phyloP scores from a whole-genome alignment of 1,140 invertebrate genomes.

The Meloidogyne exigua region DNA sequence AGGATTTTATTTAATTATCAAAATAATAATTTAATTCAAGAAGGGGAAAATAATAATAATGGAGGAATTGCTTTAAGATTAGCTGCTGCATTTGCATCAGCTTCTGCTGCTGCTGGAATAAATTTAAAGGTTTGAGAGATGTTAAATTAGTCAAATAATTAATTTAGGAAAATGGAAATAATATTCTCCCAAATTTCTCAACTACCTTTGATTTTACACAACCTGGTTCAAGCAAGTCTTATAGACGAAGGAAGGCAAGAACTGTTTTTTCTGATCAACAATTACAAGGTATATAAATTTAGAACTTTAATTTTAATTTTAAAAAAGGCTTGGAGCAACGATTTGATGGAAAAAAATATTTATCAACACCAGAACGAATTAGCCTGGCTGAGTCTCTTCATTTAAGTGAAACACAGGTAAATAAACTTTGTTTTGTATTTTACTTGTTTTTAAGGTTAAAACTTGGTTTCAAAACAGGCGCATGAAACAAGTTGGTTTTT shows the following conservation, averaged over 20 bases:
- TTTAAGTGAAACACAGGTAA: slow-evolving; percentile 90
- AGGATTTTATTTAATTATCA: slow-evolving; percentile 2
- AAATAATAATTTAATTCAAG: slow-evolving; percentile 6
- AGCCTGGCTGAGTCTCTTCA: slow-evolving; percentile 86
- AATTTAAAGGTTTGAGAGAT: too few species aligned
- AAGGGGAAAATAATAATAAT: background rate
- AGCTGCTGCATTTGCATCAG: slow-evolving; percentile 17
- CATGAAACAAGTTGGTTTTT: slow-evolving; percentile 78
- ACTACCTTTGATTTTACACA: background rate
- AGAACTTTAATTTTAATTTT: background rate
- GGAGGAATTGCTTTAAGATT: slow-evolving; percentile 1
- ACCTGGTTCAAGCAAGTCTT: slow-evolving; percentile 50
- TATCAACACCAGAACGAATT: slow-evolving; percentile 91
- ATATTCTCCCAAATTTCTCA: background rate
- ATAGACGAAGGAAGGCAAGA: slow-evolving; percentile 66
- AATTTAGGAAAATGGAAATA: background rate
- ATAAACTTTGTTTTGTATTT: background rate
- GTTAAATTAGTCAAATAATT: too few species aligned
- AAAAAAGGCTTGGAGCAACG: slow-evolving; percentile 74
- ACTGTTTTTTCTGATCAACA: slow-evolving; percentile 98
- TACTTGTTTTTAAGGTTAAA: slow-evolving; percentile 69
- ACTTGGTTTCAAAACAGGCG: slow-evolving; percentile 72
- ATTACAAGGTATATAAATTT: slow-evolving; percentile 74
- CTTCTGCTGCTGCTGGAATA: background rate
- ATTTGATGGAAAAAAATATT: slow-evolving; percentile 90